Base-by-base conservation (phyloP, 2,113 vertebrate species). In the Ursus arctos region DNA sequence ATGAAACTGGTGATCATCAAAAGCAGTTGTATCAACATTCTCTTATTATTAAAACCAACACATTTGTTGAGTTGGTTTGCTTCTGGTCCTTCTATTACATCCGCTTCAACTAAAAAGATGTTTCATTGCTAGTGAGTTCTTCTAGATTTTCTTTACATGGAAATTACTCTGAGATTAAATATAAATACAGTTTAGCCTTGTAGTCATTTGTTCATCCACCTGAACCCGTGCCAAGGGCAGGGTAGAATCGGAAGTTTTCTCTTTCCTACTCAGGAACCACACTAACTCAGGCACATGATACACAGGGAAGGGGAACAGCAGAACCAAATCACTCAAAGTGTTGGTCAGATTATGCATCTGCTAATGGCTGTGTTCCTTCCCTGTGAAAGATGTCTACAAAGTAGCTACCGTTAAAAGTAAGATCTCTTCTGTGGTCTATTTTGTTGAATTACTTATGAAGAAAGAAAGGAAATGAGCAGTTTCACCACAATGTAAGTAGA, bases 21-120 rank as follows among this genome's bases (percentile, higher is more conserved):
- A 91, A 95, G 72, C 65, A 89, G 63, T 69, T 91, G 47, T 43
- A 74, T 83, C 74, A 94, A 94, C 49, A 80, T 26, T 93, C 18
- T 92, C 26, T n/a, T 36, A 40, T 85, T 81, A 95, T 79, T 80
- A 91, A 96, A 83, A 96, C 40, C 49, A 84, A 91, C 15, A 77
- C 47, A 63, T 43, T 67, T 87, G 88, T 57, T 72, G 74, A 61
- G 81, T 31, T 55, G 26, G 74, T 65, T 55, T 90, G 80, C 61
- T 81, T 80, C 57, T 91, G 77, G 59, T 33, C 79, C 51, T 77
- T 47, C n/a, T n/a, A 28, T 59, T 65, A 40, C 0, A 22, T 16
- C 51, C 28, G 74, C 63, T 91, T 77, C 76, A 80, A 59, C 82
- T 71, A 40, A 86, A 93, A 95, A 55, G 72, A n/a, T 65, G 76